Evolutionary conservation across 2,113 vertebrate species (phyloP).

Genomic region (Glaucomys volans): DNA sequence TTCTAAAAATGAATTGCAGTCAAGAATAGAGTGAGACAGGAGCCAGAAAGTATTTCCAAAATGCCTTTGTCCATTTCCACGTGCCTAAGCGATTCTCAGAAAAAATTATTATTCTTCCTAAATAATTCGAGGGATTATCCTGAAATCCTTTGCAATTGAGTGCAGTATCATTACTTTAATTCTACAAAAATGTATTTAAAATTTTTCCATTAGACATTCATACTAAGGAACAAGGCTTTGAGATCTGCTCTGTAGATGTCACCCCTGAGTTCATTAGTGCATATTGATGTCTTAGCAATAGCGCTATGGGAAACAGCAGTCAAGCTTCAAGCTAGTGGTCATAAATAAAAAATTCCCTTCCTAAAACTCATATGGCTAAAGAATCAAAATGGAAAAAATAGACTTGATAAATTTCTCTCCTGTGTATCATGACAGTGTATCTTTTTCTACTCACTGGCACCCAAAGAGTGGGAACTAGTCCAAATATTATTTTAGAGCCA

Average conservation of each 20-base stretch:
- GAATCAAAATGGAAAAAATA: background rate
- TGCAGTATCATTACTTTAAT: background rate
- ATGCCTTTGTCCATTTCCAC: background rate
- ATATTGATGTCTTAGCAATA: background rate
- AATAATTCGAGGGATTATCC: background rate
- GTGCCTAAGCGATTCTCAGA: background rate
- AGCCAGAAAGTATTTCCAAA: background rate
- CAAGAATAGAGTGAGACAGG: slow-evolving; percentile 21
- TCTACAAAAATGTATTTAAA: background rate
- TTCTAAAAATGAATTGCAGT: background rate
- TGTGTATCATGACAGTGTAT: background rate
- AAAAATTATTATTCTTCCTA: background rate
- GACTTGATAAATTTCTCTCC: background rate
- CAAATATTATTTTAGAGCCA: slow-evolving; percentile 30
- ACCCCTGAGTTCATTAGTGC: background rate
- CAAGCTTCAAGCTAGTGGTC: background rate
- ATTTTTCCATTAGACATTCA: slow-evolving; percentile 24
- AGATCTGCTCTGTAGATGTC: background rate
- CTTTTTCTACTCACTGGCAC: background rate
- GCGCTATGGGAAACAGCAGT: background rate
- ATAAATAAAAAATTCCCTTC: background rate
- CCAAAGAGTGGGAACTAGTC: background rate
- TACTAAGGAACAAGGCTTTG: background rate
- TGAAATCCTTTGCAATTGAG: background rate
- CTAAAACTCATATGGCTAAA: background rate